A percentile compares a stretch with the other conserved stretches of the same genome.
Evolutionary conservation across 2,888 invertebrate species (phyloP).

Genomic region (Nomada fabriciana): DNA sequence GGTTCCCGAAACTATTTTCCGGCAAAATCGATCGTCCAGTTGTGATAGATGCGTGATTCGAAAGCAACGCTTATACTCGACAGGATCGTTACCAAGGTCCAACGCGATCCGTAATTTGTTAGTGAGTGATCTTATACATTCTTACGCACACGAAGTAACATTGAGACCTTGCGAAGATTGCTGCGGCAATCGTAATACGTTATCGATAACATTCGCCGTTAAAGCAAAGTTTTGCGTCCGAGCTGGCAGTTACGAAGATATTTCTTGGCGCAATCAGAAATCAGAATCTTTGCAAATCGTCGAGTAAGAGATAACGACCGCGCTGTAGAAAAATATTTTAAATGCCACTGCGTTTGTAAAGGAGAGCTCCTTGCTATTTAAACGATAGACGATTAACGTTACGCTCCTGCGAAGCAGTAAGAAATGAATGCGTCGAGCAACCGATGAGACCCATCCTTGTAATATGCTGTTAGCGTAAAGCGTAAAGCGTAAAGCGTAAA

Average conservation of each 20-base stretch:
- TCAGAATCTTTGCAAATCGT: too few relatives aligned
- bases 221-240: background rate
- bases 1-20: constrained; percentile 39
- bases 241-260: background rate
- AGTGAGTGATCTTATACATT: constrained; percentile 27
- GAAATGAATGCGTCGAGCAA: background rate
- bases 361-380: background rate
- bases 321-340: background rate
- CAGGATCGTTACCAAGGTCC: background rate
- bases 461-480: background rate
- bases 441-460: constrained; percentile 4
- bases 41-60: constrained; percentile 37
- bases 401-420: background rate
- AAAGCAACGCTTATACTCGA: background rate
- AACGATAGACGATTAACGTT: constrained; percentile 6
- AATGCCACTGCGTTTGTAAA: background rate
- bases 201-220: background rate
- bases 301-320: background rate
- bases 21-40: constrained; percentile 46
- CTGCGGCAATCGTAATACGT: too few relatives aligned
- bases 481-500: too few relatives aligned
- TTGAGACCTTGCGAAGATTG: background rate
- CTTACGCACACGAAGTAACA: background rate
- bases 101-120: background rate
- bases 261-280: background rate